Base-by-base conservation (phyloP, 2,888 invertebrate genomes). In the Sinotaia quadrata region DNA sequence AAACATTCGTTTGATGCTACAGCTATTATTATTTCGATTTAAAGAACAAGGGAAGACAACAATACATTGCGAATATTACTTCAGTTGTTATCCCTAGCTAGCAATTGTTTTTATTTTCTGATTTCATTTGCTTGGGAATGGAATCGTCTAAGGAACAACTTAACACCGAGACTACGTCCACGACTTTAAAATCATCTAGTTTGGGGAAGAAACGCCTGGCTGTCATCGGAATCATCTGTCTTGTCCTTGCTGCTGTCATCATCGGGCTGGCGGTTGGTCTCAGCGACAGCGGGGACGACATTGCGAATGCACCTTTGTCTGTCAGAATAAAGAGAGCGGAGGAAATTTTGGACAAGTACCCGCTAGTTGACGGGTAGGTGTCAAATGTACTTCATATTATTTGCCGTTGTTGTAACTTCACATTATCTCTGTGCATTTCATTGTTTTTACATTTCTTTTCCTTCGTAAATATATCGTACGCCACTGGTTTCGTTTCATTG, bases 191-290 rank as follows among this genome's bases (percentile, higher is more conserved):
- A 10, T 41, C 12, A 10, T 15, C 12, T 10, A 41, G n/a, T n/a
- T n/a, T n/a, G n/a, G n/a, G n/a, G 54, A 24, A 29, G 5, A 56
- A 66, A 31, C 66, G 57, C 5, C 18, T 57, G 57, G 33, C 18
- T 41, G 31, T 59, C 37, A 21, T 60, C 27, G 70, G 66, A 15
- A 47, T 76, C 24, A 24, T 73, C 34, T 59, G 67, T 10, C 58
- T 74, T 15, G 72, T 68, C 8, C 60, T 75, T 12, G n/a, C 78
- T 24, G 75, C 72, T 12, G 57, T 81, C 12, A 51, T 75, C 4
- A 71, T 80, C 4, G 78, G 63, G n/a, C 15, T 63, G 63, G 63
- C 41, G 2, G 63, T 41, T 29, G 54, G 54, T 4, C 18, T 63
- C n/a, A 63, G 52, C 31, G 31, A 51, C 37, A n/a, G 54, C 7